These are phyloP conservation scores for Stomatorhinus walkeri DNA, from an alignment of 2,797 vertebrate genomes.

Conservation along the genomic window DNA sequence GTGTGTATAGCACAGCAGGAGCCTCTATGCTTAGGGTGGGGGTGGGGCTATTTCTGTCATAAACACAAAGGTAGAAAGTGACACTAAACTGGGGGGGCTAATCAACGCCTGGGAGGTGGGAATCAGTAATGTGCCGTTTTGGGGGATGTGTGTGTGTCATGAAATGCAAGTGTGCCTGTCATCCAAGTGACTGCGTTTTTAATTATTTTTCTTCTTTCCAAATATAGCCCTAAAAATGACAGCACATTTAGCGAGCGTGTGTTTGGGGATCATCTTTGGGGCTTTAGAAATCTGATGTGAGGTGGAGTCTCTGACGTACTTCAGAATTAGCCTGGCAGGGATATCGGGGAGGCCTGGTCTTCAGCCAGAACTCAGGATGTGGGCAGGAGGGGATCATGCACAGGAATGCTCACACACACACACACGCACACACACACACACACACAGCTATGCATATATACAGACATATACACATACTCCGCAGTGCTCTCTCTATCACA, in stretches of 20 bases:
- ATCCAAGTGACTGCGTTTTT: neutral
- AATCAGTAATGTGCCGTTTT: neutral
- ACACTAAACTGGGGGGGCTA: neutral
- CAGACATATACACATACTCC: neutral
- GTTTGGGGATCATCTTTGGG: neutral
- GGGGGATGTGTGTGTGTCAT: neutral
- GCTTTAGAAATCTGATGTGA: neutral
- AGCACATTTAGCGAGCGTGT: neutral
- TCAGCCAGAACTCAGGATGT: neutral
- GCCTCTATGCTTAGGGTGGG: neutral
- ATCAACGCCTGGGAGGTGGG: neutral
- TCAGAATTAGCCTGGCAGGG: neutral
- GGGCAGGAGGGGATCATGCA: neutral
- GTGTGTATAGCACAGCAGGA: neutral
- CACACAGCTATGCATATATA: neutral
- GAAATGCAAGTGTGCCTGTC: neutral
- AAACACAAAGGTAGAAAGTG: neutral
- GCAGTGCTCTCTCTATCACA: neutral
- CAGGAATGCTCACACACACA: neutral
- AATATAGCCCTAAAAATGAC: neutral
- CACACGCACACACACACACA: neutral
- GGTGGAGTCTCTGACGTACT: neutral
- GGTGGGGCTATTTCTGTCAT: neutral
- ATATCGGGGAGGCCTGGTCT: neutral
- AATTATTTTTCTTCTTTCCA: neutral